Base-by-base conservation (phyloP, 2,797 vertebrate species). In the Acomys russatus region DNA sequence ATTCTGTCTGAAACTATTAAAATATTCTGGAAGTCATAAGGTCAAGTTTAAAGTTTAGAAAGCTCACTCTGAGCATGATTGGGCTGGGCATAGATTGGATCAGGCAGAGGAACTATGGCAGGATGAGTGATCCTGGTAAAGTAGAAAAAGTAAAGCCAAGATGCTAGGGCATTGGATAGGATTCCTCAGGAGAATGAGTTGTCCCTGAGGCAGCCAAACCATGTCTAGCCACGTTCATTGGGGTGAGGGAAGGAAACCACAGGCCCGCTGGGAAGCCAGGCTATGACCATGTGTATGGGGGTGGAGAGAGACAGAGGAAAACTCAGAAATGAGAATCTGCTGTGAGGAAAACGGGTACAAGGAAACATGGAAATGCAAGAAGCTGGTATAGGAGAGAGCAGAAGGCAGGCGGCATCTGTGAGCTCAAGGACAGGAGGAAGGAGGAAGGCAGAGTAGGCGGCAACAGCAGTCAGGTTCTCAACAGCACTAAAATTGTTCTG, bases 371-470 rank as follows among this genome's bases (percentile, higher is more conserved):
- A 90, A 96, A 97, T 59, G 74, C 77, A 85, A 96, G 96, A 74
- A 76, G 63, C 89, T 95, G 96, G 97, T 44, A 35, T 76, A 90
- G 94, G 92, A 96, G 94, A 74, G 96, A 98, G 98, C 98, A 97
- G 98, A 98, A 97, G 98, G 98, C 96, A 95, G 96, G 97, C 94
- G 71, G 98, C 98, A 98, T 96, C 98, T 98, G 97, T 51, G 97
- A 66, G 91, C 94, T 91, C 97, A 95, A 97, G 97, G 97, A 97
- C 97, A 97, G 98, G 96, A 96, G 98, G 98, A 97, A 98, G 98
- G 94, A 83, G 91, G 97, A 97, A 96, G 97, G 96, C 95, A 77
- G 96, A 96, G 97, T 94, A 66, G 97, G 98, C 80, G 97, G 98
- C 90, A 97, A 95, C 97, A 97, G 97, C 97, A 98, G 96, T 96